Evolutionary conservation across 2,888 invertebrate genomes (phyloP), one percentile per base, ranked within the genome.

Genomic region (Hirtodrosophila duncani): DNA sequence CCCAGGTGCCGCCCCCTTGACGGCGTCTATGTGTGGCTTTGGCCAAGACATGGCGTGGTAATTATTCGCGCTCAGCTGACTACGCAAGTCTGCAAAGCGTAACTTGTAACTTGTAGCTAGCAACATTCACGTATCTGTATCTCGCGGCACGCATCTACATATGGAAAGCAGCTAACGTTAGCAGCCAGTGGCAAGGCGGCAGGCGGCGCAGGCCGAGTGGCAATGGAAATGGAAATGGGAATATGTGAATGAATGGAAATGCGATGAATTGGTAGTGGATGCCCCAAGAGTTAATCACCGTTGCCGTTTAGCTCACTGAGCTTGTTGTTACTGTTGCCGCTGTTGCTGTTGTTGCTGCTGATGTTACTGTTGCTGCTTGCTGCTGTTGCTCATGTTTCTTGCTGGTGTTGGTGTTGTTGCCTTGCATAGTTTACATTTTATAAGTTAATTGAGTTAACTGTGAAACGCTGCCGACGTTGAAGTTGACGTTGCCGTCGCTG

Each of bases 391-490:
- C n/a, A n/a, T n/a, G n/a, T n/a, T n/a, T n/a, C n/a, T 21, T 49
- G 33, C 38, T 52, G 31, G n/a, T 31, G 48, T 20, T 50, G 51
- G 9, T 57, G 62, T 27, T 63, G 62, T 38, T 63, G 62, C 24
- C 56, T 62, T 63, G 61, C 78, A 72, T 83, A 72, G 66, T 70
- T 82, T 62, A 71, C 78, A 78, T 78, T 82, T 75, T 58, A 63
- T 57, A 65, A 81, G 79, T 83, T 84, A 81, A 81, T 83, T 81
- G 74, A 83, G 82, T 83, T 83, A 84, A 84, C 84, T 83, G 84
- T 83, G 67, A 69, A 79, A 58, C 67, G 65, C 48, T 56, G 51
- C 44, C 21, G 16, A 29, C 61, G 31, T 33, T 36, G 11, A n/a
- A n/a, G n/a, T n/a, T n/a, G n/a, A n/a, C 39, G 24, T 18, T 3